Base-by-base conservation (phyloP, 2,797 vertebrate species). In the Gymnothorax reevesii region DNA sequence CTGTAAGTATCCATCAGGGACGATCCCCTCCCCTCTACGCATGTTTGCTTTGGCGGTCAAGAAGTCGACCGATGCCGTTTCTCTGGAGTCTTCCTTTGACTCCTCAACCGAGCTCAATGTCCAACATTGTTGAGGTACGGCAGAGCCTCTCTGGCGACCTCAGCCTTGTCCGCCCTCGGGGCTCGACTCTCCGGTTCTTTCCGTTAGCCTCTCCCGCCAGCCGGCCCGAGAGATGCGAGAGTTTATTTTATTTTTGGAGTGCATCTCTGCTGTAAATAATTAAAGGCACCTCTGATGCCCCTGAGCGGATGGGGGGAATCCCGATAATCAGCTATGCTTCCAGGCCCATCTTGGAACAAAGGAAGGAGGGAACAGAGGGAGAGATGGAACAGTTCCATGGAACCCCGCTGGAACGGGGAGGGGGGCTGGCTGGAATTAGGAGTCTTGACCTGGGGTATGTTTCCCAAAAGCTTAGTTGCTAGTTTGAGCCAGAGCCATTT, bases 1-100 rank as follows among this genome's bases (percentile, higher is more conserved):
- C 96, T 99, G 98, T 99, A 93, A 93, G 97, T 97, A 54, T 79
- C 13, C 33, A 15, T 4, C 4, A 12, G 27, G 69, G n/a, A 73
- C 3, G 25, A 9, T 66, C 20, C 25, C 49, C 22, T 33, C 33
- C 42, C 73, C 7, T 79, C 42, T 79, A 22, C 27, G n/a, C 10
- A 9, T 33, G n/a, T 8, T 71, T 71, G 7, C n/a, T 71, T 71
- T 71, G 27, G 17, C 75, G 17, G 2, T 1, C 15, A 49, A 12
- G 75, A 52, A 79, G 62, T 42, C 15, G 71, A 75, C 25, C 69
- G 62, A 15, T 12, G 69, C 27, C 9, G 10, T 71, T 71, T 9
- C 33, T 71, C 69, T 25, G 27, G 27, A 71, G 10, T n/a, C 69
- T 27, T 71, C n/a, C n/a, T 69, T 69, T 69, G 64, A 7, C 7